A percentile compares a stretch with the other conserved stretches of the same genome.
phyloP scores from a whole-genome alignment of 2,113 vertebrate genomes.

The Notiomystis cincta region DNA sequence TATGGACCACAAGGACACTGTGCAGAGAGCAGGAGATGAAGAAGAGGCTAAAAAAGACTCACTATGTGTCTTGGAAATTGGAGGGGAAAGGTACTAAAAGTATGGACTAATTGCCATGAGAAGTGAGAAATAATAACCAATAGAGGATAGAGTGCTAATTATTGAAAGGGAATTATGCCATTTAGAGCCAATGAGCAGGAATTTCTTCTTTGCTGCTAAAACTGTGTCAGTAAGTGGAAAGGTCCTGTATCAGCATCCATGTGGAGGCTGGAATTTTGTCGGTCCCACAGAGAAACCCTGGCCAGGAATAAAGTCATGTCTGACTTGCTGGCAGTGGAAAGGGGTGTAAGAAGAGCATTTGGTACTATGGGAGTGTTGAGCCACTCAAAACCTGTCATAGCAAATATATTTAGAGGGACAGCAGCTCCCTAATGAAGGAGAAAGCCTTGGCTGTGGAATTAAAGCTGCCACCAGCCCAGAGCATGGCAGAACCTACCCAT shows the following conservation, averaged over 20 bases:
- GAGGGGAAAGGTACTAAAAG: background rate
- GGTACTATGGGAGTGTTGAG: background rate
- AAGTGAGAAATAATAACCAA: background rate
- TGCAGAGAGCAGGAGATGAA: background rate
- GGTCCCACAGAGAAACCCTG: background rate
- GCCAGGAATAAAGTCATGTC: background rate
- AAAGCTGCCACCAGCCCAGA: background rate
- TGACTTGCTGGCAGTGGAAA: background rate
- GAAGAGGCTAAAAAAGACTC: background rate
- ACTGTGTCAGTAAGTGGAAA: background rate
- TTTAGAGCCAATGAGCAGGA: background rate
- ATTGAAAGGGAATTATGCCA: background rate
- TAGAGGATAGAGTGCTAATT: background rate
- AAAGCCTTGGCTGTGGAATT: background rate
- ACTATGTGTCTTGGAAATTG: rapidly evolving
- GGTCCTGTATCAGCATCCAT: rapidly evolving
- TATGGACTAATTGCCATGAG: too few relatives aligned
- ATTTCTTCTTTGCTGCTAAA: background rate
- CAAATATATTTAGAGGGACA: background rate
- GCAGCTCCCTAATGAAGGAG: background rate
- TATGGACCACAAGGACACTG: background rate
- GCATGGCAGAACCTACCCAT: background rate
- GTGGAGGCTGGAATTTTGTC: background rate
- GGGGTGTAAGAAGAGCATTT: background rate
- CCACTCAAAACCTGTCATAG: background rate